These are phyloP conservation scores for Cynopterus sphinx DNA, from an alignment of 2,797 vertebrate genomes.

Conservation along the genomic window DNA sequence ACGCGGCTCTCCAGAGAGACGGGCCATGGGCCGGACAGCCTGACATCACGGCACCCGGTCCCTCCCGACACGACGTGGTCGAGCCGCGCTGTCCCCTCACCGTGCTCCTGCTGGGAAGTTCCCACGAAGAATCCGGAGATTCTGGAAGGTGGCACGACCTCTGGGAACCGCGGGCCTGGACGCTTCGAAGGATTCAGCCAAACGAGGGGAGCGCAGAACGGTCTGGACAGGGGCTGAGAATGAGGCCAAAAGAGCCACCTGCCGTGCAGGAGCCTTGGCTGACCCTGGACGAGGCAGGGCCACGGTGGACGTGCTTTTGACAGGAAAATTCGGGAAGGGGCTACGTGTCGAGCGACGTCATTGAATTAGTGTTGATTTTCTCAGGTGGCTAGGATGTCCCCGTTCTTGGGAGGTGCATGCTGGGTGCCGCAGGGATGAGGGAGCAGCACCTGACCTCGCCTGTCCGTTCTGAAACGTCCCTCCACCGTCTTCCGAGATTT, in stretches of 20 bases:
- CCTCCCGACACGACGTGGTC: fast-evolving
- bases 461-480: background rate
- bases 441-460: background rate
- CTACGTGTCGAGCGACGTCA: background rate
- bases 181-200: background rate
- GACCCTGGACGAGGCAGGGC: background rate
- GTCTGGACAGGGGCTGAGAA: background rate
- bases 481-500: background rate
- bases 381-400: background rate
- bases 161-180: background rate
- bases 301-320: background rate
- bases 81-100: background rate
- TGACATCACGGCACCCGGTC: background rate
- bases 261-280: background rate
- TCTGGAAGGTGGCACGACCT: background rate
- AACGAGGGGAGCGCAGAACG: background rate
- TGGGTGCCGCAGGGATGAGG: background rate
- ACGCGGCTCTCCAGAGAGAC: background rate
- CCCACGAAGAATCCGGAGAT: background rate
- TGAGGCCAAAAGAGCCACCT: background rate
- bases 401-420: background rate
- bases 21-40: too few relatives aligned
- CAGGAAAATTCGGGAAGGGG: background rate
- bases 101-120: background rate
- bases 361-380: constrained; percentile 25